Conservation (phyloP, 1,140 invertebrate species). For the Contarinia nasturtii region DNA sequence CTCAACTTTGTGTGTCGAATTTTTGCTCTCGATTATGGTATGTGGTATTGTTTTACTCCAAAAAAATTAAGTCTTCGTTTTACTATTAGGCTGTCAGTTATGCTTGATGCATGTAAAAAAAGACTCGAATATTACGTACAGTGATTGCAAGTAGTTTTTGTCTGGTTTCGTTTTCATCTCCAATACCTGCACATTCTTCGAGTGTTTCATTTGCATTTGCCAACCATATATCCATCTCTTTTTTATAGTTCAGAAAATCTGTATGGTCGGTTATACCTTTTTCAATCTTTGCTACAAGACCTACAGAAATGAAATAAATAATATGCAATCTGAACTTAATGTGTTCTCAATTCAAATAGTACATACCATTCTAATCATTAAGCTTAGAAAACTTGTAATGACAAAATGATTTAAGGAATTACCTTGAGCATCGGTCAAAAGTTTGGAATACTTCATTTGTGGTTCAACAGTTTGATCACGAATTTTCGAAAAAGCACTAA, state of each 20-base stretch:
- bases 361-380: slow-evolving; percentile 1
- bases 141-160: slow-evolving; percentile 67
- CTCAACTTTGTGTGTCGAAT: no score
- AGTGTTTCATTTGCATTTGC: slow-evolving; percentile 54
- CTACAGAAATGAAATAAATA: slow-evolving; percentile 3
- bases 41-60: background rate
- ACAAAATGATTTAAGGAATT: background rate
- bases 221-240: slow-evolving; percentile 65
- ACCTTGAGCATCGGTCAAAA: slow-evolving; percentile 54
- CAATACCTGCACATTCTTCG: slow-evolving; percentile 61
- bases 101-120: no score
- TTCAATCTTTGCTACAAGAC: slow-evolving; percentile 61
- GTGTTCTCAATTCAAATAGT: slow-evolving; percentile 4
- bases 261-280: slow-evolving; percentile 78
- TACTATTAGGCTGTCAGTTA: no score
- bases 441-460: slow-evolving; percentile 57
- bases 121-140: slow-evolving; percentile 23
- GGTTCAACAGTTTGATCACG: slow-evolving; percentile 69
- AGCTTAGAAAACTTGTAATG: no score
- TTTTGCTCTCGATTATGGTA: no score
- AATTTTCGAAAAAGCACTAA: slow-evolving; percentile 61
- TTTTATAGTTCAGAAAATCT: slow-evolving; percentile 69
- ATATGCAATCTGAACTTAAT: background rate
- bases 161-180: slow-evolving; percentile 54
- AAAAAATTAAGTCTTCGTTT: no score